phyloP scores from a whole-genome alignment of 2,888 invertebrate species.

The Lissocephala sabroskyi region DNA sequence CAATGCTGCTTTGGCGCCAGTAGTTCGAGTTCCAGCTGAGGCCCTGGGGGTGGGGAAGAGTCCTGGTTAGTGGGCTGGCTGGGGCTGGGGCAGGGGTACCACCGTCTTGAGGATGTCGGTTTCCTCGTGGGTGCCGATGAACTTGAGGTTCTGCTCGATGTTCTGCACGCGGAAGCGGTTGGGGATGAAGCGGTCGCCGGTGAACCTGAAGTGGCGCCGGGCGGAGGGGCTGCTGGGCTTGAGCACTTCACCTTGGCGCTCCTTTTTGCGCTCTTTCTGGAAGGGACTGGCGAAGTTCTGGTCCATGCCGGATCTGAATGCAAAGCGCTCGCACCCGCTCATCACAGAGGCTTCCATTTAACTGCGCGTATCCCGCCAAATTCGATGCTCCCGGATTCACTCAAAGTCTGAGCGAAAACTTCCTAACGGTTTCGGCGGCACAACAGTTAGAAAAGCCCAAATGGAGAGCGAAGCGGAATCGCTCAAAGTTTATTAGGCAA shows the following conservation, averaged over 20 bases:
- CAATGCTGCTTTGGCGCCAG: slow-evolving; percentile 52
- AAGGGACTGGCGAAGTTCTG: slow-evolving; percentile 26
- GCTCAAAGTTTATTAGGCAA: no score
- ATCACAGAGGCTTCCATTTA: no score
- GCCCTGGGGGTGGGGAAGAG: slow-evolving; percentile 17
- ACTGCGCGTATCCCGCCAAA: no score
- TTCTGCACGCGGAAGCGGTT: slow-evolving; percentile 49
- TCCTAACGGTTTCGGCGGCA: no score
- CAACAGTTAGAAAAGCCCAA: no score
- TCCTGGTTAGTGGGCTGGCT: no score
- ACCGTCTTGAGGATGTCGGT: slow-evolving; percentile 56
- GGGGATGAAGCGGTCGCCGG: slow-evolving; percentile 70
- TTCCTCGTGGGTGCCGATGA: slow-evolving; percentile 27
- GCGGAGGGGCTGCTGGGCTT: slow-evolving; percentile 28
- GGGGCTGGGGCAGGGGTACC: no score
- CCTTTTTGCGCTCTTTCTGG: slow-evolving; percentile 33
- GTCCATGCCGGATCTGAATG: slow-evolving; percentile 17
- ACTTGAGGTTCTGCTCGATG: slow-evolving; percentile 41
- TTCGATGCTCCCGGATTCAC: no score
- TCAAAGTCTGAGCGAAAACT: no score
- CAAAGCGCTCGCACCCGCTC: slow-evolving; percentile 40
- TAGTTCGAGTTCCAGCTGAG: slow-evolving; percentile 27
- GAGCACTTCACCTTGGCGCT: slow-evolving; percentile 33
- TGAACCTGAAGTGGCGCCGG: slow-evolving; percentile 7
- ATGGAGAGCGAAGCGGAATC: no score